Evolutionary conservation across 2,888 invertebrate species (phyloP).

Genomic region (Caenorhabditis panamensis): DNA sequence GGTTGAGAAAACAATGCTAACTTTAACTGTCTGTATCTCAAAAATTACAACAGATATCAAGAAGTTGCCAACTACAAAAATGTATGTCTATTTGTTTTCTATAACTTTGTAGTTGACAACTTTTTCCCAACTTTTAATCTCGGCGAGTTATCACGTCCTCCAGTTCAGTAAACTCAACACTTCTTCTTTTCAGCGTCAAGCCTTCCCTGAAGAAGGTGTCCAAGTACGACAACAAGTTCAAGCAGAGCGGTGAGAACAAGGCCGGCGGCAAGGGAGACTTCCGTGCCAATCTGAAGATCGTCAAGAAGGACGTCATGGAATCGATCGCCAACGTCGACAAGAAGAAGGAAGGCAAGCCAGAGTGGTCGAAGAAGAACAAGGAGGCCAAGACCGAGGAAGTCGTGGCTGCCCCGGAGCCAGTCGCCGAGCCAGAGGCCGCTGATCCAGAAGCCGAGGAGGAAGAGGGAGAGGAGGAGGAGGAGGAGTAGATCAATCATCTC

Average conservation of each 20-base stretch:
- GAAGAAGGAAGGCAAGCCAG: conserved; percentile 79
- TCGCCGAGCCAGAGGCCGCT: conserved; percentile 35
- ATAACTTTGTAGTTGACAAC: not conserved
- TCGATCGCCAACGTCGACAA: conserved; percentile 66
- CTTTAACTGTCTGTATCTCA: not conserved
- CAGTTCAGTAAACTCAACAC: not conserved
- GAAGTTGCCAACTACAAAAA: not conserved
- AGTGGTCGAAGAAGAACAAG: conserved; percentile 75
- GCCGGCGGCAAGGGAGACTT: conserved; percentile 48
- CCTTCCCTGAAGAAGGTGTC: conserved; percentile 1
- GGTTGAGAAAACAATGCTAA: too few relatives aligned
- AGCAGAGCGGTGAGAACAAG: conserved; percentile 6
- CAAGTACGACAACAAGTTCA: conserved; percentile 94
- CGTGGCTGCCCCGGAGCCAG: conserved; percentile 22
- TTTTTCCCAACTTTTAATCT: too few relatives aligned
- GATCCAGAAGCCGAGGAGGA: conserved; percentile 25
- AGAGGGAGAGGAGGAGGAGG: conserved; percentile 47
- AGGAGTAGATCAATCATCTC: not conserved
- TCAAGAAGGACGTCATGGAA: conserved; percentile 90
- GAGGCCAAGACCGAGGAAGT: conserved; percentile 51
- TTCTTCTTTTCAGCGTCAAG: conserved; percentile 85
- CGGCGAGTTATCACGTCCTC: too few relatives aligned
- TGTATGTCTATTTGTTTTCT: not conserved
- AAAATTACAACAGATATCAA: not conserved
- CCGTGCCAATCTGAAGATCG: conserved; percentile 97